Evolutionary conservation across 2,797 vertebrate genomes (phyloP).

Genomic region (Lepilemur ruficaudatus): DNA sequence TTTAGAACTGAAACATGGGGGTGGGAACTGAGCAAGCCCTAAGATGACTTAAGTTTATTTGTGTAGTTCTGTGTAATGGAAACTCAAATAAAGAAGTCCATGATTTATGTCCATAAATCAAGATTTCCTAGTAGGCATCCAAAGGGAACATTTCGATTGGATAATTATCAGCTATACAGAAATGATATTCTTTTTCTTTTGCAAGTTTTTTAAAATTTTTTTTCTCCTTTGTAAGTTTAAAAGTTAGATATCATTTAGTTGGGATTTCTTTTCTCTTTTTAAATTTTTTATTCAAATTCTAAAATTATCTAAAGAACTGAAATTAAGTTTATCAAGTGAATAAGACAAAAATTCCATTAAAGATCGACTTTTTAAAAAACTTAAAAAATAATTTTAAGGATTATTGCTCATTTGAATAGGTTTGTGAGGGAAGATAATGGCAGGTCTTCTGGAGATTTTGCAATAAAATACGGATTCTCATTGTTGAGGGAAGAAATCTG

Average conservation of each 20-base stretch:
- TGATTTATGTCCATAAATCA: not conserved
- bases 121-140: not conserved
- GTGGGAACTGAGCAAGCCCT: not conserved
- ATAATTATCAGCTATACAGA: not conserved
- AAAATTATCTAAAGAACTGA: not conserved
- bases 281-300: constrained; percentile 5
- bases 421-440: not conserved
- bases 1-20: not conserved
- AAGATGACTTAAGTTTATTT: not conserved
- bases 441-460: not conserved
- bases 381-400: not conserved
- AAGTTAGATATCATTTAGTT: not conserved
- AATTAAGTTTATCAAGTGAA: constrained; percentile 14
- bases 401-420: not conserved
- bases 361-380: not conserved
- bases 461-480: not conserved
- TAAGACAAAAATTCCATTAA: constrained; percentile 34
- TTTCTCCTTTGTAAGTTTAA: not conserved
- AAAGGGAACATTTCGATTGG: not conserved
- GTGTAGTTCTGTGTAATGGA: not conserved
- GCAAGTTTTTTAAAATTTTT: not conserved
- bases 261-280: not conserved
- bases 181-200: not conserved
- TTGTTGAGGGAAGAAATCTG: not conserved
- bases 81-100: not conserved